A percentile compares a stretch with the other conserved stretches of the same genome.
phyloP scores from a whole-genome alignment of 2,113 vertebrate genomes.

The Bos javanicus region DNA sequence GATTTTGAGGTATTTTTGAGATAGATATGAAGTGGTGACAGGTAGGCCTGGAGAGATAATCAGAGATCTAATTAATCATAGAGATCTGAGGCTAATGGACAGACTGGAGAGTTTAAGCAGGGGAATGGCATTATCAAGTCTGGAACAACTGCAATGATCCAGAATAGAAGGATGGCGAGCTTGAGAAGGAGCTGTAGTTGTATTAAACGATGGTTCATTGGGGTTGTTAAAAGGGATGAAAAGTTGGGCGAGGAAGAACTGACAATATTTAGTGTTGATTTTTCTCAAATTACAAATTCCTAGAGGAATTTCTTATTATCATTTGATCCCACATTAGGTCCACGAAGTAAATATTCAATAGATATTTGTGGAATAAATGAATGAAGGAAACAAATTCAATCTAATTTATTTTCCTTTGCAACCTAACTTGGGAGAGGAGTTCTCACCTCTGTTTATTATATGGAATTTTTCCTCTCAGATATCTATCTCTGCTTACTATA shows the following conservation, averaged over 20 bases:
- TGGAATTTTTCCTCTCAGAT: background rate
- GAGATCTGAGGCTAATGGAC: background rate
- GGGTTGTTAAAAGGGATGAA: background rate
- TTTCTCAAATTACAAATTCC: background rate
- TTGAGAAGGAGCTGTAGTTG: background rate
- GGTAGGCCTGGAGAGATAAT: background rate
- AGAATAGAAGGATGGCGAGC: background rate
- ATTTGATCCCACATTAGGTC: background rate
- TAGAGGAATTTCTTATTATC: background rate
- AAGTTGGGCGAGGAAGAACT: background rate
- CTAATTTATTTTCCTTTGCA: background rate
- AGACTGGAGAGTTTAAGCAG: background rate
- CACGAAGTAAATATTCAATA: background rate
- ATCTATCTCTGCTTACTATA: background rate
- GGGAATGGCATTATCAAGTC: background rate
- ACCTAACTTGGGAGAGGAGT: background rate
- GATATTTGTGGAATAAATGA: background rate
- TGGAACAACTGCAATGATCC: background rate
- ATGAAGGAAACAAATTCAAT: background rate
- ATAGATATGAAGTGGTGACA: background rate
- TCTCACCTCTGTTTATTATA: background rate
- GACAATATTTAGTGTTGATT: background rate
- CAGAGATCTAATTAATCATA: background rate
- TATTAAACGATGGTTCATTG: background rate
- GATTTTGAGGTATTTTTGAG: background rate